Conservation (phyloP, 2,888 invertebrate genomes). For the Cordilura impudica region DNA sequence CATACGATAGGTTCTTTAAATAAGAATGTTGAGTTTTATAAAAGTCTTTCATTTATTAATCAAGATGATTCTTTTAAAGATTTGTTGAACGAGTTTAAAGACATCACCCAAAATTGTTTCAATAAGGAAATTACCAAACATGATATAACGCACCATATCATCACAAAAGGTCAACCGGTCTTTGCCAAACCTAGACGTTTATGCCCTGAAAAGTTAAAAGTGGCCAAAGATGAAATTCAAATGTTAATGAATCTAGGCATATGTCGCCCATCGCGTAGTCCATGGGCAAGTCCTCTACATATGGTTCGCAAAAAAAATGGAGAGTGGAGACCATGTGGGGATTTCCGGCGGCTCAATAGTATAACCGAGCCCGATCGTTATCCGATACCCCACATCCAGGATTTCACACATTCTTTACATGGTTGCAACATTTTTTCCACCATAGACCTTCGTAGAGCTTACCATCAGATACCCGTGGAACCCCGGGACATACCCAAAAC, state of each 20-base stretch:
- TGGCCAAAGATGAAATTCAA: too few relatives aligned
- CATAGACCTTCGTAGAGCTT: too few relatives aligned
- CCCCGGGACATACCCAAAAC: conserved; percentile 36
- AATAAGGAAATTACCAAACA: not conserved
- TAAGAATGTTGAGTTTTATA: conserved; percentile 10
- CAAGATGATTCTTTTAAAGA: conserved; percentile 35
- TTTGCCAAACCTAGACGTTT: too few relatives aligned
- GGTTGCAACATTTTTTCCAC: conserved; percentile 36
- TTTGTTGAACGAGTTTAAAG: conserved; percentile 29
- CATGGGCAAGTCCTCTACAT: too few relatives aligned
- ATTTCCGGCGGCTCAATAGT: conserved; percentile 28
- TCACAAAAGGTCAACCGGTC: too few relatives aligned
- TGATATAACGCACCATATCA: conserved; percentile 17
- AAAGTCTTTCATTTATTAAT: conserved; percentile 35
- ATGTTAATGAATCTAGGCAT: too few relatives aligned
- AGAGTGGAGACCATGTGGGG: conserved; percentile 24
- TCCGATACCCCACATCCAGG: conserved; percentile 39
- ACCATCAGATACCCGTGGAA: conserved; percentile 53
- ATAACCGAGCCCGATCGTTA: conserved; percentile 45
- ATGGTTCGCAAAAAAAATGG: conserved; percentile 64
- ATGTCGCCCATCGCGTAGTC: too few relatives aligned
- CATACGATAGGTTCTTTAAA: not conserved
- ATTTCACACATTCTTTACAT: conserved; percentile 22
- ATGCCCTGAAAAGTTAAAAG: too few relatives aligned
- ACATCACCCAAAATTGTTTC: not conserved